Base-by-base conservation (phyloP, 2,797 vertebrate species). In the Allobates femoralis region DNA sequence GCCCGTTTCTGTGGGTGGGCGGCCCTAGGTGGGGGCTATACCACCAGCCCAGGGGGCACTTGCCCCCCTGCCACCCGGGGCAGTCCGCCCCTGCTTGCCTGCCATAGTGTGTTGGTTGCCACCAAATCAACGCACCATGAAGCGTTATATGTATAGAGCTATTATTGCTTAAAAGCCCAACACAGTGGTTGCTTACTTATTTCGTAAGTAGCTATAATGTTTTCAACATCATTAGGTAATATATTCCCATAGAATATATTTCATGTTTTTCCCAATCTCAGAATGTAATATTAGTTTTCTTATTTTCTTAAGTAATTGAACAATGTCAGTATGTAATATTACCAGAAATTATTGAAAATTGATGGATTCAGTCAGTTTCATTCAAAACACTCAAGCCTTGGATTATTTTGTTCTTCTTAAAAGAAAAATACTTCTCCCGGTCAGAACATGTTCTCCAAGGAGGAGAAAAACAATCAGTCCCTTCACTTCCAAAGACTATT, bases 221-320 rank as follows among this genome's bases (percentile, higher is more conserved):
- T 21, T 21, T 62, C n/a, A 26, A 19, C 28, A 83, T 74, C 71
- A 50, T 60, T 74, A 32, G 21, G 30, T 60, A 41, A 75, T 62
- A n/a, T 55, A 74, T 58, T 81, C 50, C 23, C 26, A 21, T 82
- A 21, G n/a, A 21, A n/a, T 8, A 34, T 8, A 30, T 53, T 8
- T 81, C 60, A 71, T 19, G 34, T 23, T 64, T 50, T 41, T 51
- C 34, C 32, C 58, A 37, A 14, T 21, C 41, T n/a, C n/a, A 15
- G 18, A 32, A 26, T 50, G 18, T 83, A 21, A 18, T 26, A 53
- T 75, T 14, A 30, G 14, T 19, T 16, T 62, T 66, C 34, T 18
- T 81, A 81, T 64, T 76, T 75, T 56, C 30, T 37, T 67, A 66
- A 11, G 23, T 81, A 34, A 86, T 73, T 66, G n/a, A 51, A 80